These are phyloP conservation scores for Gryllus longicercus DNA, from an alignment of 2,888 invertebrate genomes.

Conservation along the genomic window DNA sequence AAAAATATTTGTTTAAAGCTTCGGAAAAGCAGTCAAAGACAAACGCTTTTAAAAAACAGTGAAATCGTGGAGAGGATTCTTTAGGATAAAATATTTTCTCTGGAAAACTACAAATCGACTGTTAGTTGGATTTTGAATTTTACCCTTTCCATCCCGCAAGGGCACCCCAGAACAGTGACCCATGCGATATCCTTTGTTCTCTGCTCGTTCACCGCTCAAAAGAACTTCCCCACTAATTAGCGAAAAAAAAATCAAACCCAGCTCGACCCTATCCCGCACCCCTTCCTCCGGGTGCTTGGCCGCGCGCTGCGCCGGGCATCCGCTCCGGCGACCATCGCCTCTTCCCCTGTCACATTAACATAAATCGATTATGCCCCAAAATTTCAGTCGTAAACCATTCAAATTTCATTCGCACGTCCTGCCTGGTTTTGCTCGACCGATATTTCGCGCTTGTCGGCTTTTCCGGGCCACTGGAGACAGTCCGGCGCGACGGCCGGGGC, in stretches of 20 bases:
- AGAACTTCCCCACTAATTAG: neutral
- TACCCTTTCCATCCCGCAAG: neutral
- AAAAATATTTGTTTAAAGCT: too few species aligned
- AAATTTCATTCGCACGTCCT: conserved; percentile 17
- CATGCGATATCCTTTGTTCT: neutral
- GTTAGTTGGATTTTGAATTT: neutral
- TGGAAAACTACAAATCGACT: neutral
- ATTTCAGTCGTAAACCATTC: conserved; percentile 17
- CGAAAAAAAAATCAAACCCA: conserved; percentile 10
- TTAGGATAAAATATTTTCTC: too few species aligned
- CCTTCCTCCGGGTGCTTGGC: neutral
- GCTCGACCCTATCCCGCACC: neutral
- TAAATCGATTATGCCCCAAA: conserved; percentile 17
- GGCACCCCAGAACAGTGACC: neutral
- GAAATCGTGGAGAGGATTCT: too few species aligned
- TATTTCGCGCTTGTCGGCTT: conserved; percentile 17
- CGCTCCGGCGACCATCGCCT: neutral
- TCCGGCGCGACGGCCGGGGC: neutral
- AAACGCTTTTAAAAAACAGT: too few species aligned
- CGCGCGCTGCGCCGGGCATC: neutral
- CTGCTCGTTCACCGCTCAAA: neutral
- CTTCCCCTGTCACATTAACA: conserved; percentile 5
- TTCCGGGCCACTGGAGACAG: conserved; percentile 8
- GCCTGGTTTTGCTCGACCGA: conserved; percentile 17
- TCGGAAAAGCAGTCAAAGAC: too few species aligned